These are phyloP conservation scores for Otolemur crassicaudatus DNA, from an alignment of 2,797 vertebrate species.

Conservation along the genomic window DNA sequence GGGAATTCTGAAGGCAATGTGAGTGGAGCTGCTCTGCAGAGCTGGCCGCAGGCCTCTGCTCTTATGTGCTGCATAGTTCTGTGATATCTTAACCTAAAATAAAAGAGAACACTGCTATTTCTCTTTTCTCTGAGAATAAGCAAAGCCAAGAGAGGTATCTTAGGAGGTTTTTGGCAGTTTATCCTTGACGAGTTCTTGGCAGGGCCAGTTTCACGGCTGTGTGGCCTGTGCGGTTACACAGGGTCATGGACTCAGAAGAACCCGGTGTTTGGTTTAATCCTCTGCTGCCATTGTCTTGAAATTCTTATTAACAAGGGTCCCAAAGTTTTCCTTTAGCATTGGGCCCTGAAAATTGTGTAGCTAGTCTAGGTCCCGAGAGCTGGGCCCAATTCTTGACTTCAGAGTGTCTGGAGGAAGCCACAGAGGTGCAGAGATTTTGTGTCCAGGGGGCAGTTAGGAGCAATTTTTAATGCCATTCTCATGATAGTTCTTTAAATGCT, in stretches of 20 bases:
- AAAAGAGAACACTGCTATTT: not conserved
- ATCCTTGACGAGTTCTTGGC: not conserved
- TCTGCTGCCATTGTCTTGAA: not conserved
- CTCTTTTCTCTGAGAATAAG: conserved; percentile 1
- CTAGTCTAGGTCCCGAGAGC: not conserved
- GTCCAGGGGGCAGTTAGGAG: not conserved
- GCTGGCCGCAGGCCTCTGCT: not conserved
- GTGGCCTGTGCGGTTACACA: not conserved
- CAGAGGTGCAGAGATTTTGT: not conserved
- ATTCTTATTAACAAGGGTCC: not conserved
- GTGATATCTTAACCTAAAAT: conserved; percentile 10
- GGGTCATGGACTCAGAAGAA: not conserved
- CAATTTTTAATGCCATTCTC: not conserved
- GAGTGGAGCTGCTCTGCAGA: not conserved
- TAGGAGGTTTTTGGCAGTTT: not conserved
- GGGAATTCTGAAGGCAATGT: not conserved
- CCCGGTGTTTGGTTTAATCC: not conserved
- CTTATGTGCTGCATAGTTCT: not conserved
- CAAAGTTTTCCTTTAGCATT: not conserved
- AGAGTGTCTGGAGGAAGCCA: not conserved
- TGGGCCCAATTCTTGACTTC: not conserved
- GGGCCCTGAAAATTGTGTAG: not conserved
- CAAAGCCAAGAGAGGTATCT: not conserved
- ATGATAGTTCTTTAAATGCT: not conserved
- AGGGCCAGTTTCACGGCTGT: not conserved